Conservation (phyloP, 2,113 vertebrate species). For the Cynocephalus volans region DNA sequence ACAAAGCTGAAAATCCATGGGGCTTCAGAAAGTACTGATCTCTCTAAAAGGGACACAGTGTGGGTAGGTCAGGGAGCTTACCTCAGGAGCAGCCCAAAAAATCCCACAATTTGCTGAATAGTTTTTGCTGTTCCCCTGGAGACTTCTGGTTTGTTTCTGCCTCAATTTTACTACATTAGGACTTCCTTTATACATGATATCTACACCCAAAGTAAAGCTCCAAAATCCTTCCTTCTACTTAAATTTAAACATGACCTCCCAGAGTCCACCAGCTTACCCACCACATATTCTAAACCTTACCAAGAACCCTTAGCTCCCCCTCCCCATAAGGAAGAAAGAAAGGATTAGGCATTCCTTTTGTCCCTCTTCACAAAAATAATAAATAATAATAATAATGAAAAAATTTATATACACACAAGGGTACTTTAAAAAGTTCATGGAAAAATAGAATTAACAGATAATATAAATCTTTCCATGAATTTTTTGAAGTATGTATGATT, state of each 20-base stretch:
- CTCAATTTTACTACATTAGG: background rate
- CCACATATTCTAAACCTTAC: background rate
- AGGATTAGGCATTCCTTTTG: conserved; percentile 28
- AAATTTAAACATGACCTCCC: background rate
- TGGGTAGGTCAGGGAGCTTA: background rate
- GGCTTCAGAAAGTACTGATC: conserved; percentile 42
- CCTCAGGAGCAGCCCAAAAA: background rate
- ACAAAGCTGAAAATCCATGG: conserved; percentile 31
- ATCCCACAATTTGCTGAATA: background rate
- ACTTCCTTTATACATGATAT: conserved; percentile 42
- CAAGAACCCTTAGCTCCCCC: background rate
- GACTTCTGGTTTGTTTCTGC: conserved; percentile 53
- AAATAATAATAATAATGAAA: conserved; percentile 28
- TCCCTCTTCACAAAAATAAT: background rate
- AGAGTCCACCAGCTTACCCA: background rate
- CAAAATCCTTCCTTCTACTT: background rate
- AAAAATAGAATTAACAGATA: too few species aligned
- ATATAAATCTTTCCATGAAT: too few species aligned
- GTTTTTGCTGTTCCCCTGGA: background rate
- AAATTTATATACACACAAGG: background rate
- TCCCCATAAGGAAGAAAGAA: background rate
- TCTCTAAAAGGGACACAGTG: background rate
- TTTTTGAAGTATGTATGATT: background rate
- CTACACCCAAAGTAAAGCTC: conserved; percentile 33
- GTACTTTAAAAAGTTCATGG: too few species aligned